Evolutionary conservation across 64 coral and sea anemone species (phyloP), one percentile per base, ranked within the genome.

Genomic region (Porites australiensis): DNA sequence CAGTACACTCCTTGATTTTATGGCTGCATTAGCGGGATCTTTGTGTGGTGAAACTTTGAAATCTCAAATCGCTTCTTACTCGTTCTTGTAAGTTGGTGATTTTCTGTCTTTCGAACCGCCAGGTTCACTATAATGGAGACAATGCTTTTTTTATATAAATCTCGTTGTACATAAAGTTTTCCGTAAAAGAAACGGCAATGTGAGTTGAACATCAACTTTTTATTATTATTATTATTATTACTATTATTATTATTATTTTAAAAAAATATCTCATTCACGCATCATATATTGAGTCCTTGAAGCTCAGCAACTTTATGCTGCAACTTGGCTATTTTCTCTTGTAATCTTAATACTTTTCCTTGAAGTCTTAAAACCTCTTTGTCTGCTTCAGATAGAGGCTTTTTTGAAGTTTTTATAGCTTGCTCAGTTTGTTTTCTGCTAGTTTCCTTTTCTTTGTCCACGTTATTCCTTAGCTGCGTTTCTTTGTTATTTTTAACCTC

Each of bases 281-380:
- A 49, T 74, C 77, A 91, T 44, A 91, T 45, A 82, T 98, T 89
- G 15, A 98, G 64, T 10, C 96, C 96, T 88, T 98, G 96, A 50
- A 98, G 47, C 21, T 86, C 87, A 3, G 96, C 96, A 7, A 98
- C 96, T 92, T 95, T 98, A 55, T 77, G 82, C 51, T 98, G 96
- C 22, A 98, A 81, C 78, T 98, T 98, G 20, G 93, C 96, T 89
- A 98, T 98, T 72, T 98, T 98, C 70, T 67, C 87, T 59, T 98
- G 96, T 13, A 98, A 70, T 84, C 79, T 92, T 21, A 98, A 76
- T 37, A 98, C 90, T 61, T 98, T 98, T 16, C 89, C 93, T 65
- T 98, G 89, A 19, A 98, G 87, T 80, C 93, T 77, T 51, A 98
- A 77, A 64, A 98, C 88, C 51, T 98, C 96, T 86, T 91, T 95